Percentiles rank a stretch among this genome's conserved stretches.
These are phyloP conservation scores for Hetaerina titia DNA, from an alignment of 2,888 invertebrate genomes.

Conservation along the genomic window DNA sequence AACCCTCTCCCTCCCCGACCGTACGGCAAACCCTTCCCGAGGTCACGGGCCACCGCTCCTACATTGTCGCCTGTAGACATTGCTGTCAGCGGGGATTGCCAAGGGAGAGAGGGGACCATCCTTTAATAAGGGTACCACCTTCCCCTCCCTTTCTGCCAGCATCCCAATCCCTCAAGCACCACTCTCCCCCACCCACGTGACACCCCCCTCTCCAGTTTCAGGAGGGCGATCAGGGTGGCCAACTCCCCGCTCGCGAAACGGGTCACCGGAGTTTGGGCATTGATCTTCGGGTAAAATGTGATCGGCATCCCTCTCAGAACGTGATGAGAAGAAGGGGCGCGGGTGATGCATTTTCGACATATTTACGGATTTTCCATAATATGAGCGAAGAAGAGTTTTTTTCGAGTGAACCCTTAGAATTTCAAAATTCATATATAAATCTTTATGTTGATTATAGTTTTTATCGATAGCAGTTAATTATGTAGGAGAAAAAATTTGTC, in stretches of 20 bases:
- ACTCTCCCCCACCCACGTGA: background rate
- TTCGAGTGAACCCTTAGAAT: no score
- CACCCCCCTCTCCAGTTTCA: background rate
- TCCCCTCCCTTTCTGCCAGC: background rate
- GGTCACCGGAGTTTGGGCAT: background rate
- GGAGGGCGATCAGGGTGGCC: background rate
- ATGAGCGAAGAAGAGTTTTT: no score
- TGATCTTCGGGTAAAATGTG: background rate
- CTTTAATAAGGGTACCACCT: background rate
- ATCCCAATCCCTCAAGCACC: background rate
- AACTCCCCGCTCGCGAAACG: background rate
- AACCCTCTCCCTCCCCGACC: background rate
- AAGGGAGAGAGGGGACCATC: background rate
- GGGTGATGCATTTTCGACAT: background rate
- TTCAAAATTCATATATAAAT: no score
- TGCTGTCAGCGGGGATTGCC: conserved; percentile 21
- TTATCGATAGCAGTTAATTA: no score
- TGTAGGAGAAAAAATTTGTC: no score
- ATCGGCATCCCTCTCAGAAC: background rate
- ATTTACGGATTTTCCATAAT: no score
- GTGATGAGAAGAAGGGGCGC: background rate
- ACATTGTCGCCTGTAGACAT: conserved; percentile 33
- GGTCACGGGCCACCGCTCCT: conserved; percentile 17
- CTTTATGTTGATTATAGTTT: no score
- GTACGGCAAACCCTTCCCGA: conserved; percentile 11